Evolutionary conservation across 2,797 vertebrate species (phyloP), one percentile per base, ranked within the genome.

Genomic region (Gorsachius magnificus): DNA sequence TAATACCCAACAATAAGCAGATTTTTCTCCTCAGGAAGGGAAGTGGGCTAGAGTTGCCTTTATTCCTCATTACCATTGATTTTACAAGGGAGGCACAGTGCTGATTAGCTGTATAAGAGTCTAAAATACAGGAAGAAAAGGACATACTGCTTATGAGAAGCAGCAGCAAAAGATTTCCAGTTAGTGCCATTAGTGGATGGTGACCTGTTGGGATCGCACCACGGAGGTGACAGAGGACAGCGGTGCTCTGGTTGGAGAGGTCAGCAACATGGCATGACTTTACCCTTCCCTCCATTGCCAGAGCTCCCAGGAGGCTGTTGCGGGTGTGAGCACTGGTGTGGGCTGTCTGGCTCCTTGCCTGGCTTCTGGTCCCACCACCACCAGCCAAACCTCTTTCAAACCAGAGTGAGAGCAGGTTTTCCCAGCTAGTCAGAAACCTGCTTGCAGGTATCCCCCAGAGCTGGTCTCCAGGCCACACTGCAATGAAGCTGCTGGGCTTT

Each of bases 301-400:
- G 45, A 72, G 20, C 9, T 56, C 28, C 36, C 1, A 0, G 25
- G 25, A 53, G 14, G 28, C 35, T 63, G 24, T 54, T 10, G 2
- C 0, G 0, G 13, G 26, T 50, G 10, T 29, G 7, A 11, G 5
- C 8, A 11, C 35, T 58, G 13, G 9, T 31, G 33, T 1, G 5
- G 64, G 9, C 6, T 58, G 33, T 25, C 31, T 1, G 1, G 12
- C 15, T 77, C 22, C 75, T 66, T 1, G 0, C 15, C 31, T 28
- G 24, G 9, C 10, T 35, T 64, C 58, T 69, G 38, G 18, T 69
- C 13, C 51, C 51, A 76, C 16, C 31, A 53, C 10, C 45, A n/a
- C 4, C 69, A 74, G 48, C 14, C 57, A 60, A 17, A 20, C 31
- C 15, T 28, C 36, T 61, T 85, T 57, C 46, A 57, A 83, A 69